Base-by-base conservation (phyloP, 35 echinoderm and acorn worm species). In the Apostichopus californicus region DNA sequence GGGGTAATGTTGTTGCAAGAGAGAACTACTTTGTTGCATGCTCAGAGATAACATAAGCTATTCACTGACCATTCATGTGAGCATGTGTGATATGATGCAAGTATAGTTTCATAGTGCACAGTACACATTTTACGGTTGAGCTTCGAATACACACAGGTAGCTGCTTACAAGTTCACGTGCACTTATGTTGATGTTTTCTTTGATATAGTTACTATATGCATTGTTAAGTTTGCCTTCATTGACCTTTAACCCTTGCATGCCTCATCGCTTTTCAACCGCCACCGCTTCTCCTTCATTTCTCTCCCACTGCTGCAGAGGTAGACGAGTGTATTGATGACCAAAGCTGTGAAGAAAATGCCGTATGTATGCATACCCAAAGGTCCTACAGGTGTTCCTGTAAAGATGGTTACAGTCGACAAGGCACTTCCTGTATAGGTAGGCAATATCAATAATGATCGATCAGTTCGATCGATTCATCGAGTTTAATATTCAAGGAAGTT, bases 301-400 rank as follows among this genome's bases (percentile, higher is more conserved):
- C 71, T 91, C 59, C 73, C 73, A 56, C 46, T n/a, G 26, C 20
- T 77, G 63, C 94, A 94, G 96, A 98, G 65, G 90, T 95, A 60
- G 94, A 95, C 77, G 94, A 98, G 78, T 98, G 96, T 61, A 95
- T 90, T 86, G 94, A 95, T 73, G 94, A 90, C 54, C 96, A 95
- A 83, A 95, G 72, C 15, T 98, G 96, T 80, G 87, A 93, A 83
- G 94, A 95, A 77, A 95, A 98, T 54, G 96, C 93, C 11, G 94
- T 95, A 13, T 98, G 96, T 86, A 95, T 84, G 20, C 94, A 95
- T 53, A 98, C 96, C 23, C 82, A 89, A 90, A 73, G 85, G 8
- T 95, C 94, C 65, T 98, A 58, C 77, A 79, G 94, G 78, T 98
- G 96, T 77, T 93, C 96, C 10, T 98, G 96, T 80, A 95, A 92